Conservation (phyloP, 2,888 invertebrate genomes). For the Glomeris marginata region DNA sequence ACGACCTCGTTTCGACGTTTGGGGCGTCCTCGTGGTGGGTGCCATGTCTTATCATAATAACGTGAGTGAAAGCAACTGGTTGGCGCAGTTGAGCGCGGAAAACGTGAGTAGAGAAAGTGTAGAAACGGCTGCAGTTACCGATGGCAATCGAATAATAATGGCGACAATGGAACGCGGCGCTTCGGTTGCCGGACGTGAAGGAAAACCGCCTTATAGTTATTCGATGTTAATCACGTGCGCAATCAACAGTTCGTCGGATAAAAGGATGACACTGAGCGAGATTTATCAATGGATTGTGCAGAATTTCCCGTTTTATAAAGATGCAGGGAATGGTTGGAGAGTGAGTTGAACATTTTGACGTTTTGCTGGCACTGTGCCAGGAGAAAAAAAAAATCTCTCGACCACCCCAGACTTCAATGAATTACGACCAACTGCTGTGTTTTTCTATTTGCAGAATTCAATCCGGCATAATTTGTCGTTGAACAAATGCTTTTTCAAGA, state of each 20-base stretch:
- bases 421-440: too few relatives aligned
- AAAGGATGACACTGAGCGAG: constrained; percentile 56
- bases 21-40: too few relatives aligned
- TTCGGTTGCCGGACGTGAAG: constrained; percentile 17
- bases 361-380: not conserved
- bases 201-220: constrained; percentile 48
- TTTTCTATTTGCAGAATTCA: constrained; percentile 41
- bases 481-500: constrained; percentile 56
- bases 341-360: constrained; percentile 31
- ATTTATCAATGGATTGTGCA: constrained; percentile 57
- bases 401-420: not conserved
- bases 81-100: too few relatives aligned
- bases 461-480: constrained; percentile 54
- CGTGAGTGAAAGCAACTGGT: too few relatives aligned
- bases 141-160: too few relatives aligned
- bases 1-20: too few relatives aligned
- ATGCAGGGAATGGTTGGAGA: constrained; percentile 54
- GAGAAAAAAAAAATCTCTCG: not conserved
- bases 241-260: constrained; percentile 46
- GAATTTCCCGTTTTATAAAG: constrained; percentile 53
- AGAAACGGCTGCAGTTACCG: too few relatives aligned
- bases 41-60: too few relatives aligned
- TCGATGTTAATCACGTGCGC: constrained; percentile 53
- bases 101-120: too few relatives aligned
- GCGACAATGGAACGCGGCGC: too few relatives aligned